These are phyloP conservation scores for Arge pagana DNA, from an alignment of 2,888 invertebrate species.

Conservation along the genomic window DNA sequence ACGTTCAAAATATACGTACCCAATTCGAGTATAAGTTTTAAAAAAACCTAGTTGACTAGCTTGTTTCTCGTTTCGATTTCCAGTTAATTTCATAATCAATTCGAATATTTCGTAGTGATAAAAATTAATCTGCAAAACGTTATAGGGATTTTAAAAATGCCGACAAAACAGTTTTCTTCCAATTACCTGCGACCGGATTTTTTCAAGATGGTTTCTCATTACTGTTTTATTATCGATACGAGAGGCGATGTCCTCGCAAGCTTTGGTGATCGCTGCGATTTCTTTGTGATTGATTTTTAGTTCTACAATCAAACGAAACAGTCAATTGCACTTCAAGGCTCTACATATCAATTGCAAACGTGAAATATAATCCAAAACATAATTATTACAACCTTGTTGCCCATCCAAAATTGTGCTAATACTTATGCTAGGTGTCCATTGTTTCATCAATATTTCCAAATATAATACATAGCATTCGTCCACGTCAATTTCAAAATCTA, in stretches of 20 bases:
- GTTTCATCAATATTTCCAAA: slow-evolving; percentile 50
- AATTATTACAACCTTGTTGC: slow-evolving; percentile 38
- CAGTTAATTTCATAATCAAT: slow-evolving; percentile 55
- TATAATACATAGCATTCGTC: slow-evolving; percentile 54
- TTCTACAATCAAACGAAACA: no score
- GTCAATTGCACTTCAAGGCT: no score
- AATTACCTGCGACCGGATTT: slow-evolving; percentile 43
- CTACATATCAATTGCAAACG: slow-evolving; percentile 36
- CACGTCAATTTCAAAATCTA: slow-evolving; percentile 55
- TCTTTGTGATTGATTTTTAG: slow-evolving; percentile 40
- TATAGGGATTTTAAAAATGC: not conserved
- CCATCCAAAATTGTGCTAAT: slow-evolving; percentile 23
- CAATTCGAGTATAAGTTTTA: slow-evolving; percentile 44
- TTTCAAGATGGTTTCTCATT: slow-evolving; percentile 41
- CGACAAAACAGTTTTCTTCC: slow-evolving; percentile 1
- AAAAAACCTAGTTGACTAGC: slow-evolving; percentile 44
- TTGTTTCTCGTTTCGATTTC: slow-evolving; percentile 39
- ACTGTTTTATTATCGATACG: slow-evolving; percentile 47
- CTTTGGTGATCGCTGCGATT: slow-evolving; percentile 44
- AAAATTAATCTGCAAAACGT: slow-evolving; percentile 56
- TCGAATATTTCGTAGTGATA: slow-evolving; percentile 63
- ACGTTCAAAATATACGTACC: slow-evolving; percentile 28
- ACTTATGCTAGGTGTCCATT: slow-evolving; percentile 57
- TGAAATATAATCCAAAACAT: no score
- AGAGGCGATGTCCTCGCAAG: slow-evolving; percentile 49